phyloP scores from a whole-genome alignment of 1,140 invertebrate genomes.

The Trinorchestia longiramus region DNA sequence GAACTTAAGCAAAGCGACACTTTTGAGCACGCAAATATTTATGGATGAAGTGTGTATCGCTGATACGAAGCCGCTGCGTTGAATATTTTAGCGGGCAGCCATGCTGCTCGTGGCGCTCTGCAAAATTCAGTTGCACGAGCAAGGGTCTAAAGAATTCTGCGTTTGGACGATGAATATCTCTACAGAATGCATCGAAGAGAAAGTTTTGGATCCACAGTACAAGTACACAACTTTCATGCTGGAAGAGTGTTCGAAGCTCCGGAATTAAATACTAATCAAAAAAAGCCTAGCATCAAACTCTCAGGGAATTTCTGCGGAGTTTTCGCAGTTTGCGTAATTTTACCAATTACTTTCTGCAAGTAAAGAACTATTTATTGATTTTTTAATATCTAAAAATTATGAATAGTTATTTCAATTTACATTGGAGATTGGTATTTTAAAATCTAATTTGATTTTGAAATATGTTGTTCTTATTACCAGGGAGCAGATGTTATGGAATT shows the following conservation, averaged over 20 bases:
- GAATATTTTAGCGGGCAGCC: not conserved
- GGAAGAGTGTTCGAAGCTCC: not conserved
- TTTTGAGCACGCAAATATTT: slow-evolving; percentile 1
- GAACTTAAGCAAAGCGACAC: slow-evolving; percentile 6
- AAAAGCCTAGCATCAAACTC: not conserved
- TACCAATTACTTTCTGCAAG: not conserved
- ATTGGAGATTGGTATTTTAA: too few relatives aligned
- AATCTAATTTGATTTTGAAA: too few relatives aligned
- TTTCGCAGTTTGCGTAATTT: not conserved
- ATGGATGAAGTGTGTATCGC: not conserved
- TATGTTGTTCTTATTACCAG: too few relatives aligned
- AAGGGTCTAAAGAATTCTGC: not conserved
- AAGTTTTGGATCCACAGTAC: not conserved
- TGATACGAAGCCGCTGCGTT: not conserved
- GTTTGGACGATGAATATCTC: not conserved
- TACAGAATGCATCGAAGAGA: not conserved
- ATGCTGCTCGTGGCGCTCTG: not conserved
- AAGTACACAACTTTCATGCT: not conserved
- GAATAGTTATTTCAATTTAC: too few relatives aligned
- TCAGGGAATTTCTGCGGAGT: not conserved
- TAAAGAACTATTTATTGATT: not conserved
- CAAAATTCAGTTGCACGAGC: not conserved
- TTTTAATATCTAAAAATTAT: not conserved
- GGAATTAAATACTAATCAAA: not conserved
- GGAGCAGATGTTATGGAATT: too few relatives aligned